Evolutionary conservation across 2,113 vertebrate genomes (phyloP).

Genomic region (Pristiophorus japonicus): DNA sequence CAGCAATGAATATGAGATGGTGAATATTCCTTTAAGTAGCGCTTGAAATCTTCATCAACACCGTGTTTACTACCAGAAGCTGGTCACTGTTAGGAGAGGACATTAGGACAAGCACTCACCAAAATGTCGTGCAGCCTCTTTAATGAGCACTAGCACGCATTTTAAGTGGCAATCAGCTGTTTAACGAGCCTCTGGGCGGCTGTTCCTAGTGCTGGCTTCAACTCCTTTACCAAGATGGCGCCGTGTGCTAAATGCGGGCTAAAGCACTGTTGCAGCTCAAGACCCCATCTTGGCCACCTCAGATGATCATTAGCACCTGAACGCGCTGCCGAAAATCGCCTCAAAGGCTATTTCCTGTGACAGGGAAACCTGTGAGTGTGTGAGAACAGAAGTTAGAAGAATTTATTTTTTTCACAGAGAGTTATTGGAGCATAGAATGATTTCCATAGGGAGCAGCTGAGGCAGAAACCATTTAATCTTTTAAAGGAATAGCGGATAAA

Average conservation of each 20-base stretch:
- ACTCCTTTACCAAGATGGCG: not conserved
- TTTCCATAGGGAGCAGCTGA: not conserved
- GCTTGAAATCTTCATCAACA: not conserved
- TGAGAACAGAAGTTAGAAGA: not conserved
- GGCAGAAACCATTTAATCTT: not conserved
- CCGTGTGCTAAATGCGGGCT: too few relatives aligned
- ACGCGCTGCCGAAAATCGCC: not conserved
- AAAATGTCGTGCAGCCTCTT: not conserved
- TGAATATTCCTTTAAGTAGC: not conserved
- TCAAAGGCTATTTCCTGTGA: not conserved
- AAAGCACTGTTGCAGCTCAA: not conserved
- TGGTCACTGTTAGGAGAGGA: not conserved
- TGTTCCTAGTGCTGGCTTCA: not conserved
- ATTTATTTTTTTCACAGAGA: not conserved
- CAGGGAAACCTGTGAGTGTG: not conserved
- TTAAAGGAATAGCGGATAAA: not conserved
- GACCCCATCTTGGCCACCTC: not conserved
- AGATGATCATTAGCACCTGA: not conserved
- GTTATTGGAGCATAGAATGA: constrained; percentile 14
- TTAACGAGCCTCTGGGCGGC: too few relatives aligned
- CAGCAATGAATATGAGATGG: not conserved
- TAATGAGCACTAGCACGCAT: too few relatives aligned
- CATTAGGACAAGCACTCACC: not conserved
- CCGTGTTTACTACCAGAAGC: not conserved
- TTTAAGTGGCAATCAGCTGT: too few relatives aligned